Base-by-base conservation (phyloP, 1,140 invertebrate species). In the Euura saliciscinereae region DNA sequence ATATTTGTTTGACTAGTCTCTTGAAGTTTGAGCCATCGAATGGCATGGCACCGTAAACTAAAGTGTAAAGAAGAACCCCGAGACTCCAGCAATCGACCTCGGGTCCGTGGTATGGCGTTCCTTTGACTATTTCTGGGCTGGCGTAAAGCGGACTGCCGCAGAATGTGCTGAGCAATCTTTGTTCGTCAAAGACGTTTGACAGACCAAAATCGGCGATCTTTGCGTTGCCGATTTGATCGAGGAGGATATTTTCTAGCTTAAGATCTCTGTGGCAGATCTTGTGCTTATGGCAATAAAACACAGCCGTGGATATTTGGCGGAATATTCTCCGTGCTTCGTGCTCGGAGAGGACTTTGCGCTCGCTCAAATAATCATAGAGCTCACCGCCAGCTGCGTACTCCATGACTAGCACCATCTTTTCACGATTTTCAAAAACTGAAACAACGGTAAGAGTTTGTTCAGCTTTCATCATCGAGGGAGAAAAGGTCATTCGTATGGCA, bases 171-270 rank as follows among this genome's bases (percentile, higher is more conserved):
- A 99, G 85, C 65, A 99, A 85, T 51, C 94, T 90, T 74, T 93
- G 92, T 79, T 97, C 95, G 87, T 96, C 95, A 83, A 98, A 99
- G 72, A 99, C 97, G 88, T 99, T 99, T 45, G 98, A 99, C 43
- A 99, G 88, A 74, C 98, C 98, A 89, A 99, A 99, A 89, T 99
- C 98, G 8, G 98, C 98, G 87, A 99, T 99, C 93, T 99, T 99
- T 7, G 98, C 97, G 90, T 97, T 98, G 72, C 96, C 96, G 77
- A 96, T 91, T 82, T 96, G 94, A 87, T 99, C 98, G 67, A 99
- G 88, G 69, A 99, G 89, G 79, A 99, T 99, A 89, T 99, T 99
- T 88, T 99, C 98, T 77, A 99, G 90, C 87, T 99, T 99, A 76
- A 99, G 90, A 91, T 99, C 98, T 79, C 98, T 91, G 89, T 99